Base-by-base conservation (phyloP, 92 coral and sea anemone genomes). In the Ricordea florida region DNA sequence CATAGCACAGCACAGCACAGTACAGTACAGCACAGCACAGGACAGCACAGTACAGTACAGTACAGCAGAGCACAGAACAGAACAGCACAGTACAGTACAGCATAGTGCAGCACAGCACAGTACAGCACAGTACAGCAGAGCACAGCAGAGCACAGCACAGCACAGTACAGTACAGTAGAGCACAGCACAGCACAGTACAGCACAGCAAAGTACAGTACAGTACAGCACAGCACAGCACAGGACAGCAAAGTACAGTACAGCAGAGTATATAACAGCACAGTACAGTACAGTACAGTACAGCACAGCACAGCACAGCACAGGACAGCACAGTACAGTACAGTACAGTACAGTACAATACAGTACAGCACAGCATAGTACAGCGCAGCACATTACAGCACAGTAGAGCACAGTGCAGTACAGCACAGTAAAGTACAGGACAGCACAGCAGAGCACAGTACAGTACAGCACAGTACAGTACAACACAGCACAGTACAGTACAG, bases 81-180 rank as follows among this genome's bases (percentile, higher is more conserved):
- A n/a, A 17, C 4, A 62, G 69, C 31, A 21, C 13, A 62, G 50
- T 29, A 17, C 32, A 62, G 69, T 20, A 4, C 51, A 62, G 69
- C 23, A 20, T 33, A 62, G 51, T 20, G 33, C 10, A 46, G 41
- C 24, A 25, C 38, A 44, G 74, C 15, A 51, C 5, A 51, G 66
- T 26, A 41, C 64, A 69, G 66, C 17, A 51, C 48, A 69, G 77
- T 13, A 24, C 28, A 49, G 77, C 24, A 27, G 44, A 69, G 77
- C 27, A 29, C 77, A 69, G 77, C 65, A 49, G 0, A 69, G 77
- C 59, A 38, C 66, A 69, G 65, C 77, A 52, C 77, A 69, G 77
- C 63, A 69, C 41, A 49, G 57, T 27, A 69, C 49, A 51, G 37
- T 31, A 66, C 32, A 66, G 38, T 37, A 40, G 35, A 66, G 57